Percentiles rank a stretch among this genome's conserved stretches.
These are phyloP conservation scores for Ceratothoa steindachneri DNA, from an alignment of 2,888 invertebrate species.

Conservation along the genomic window DNA sequence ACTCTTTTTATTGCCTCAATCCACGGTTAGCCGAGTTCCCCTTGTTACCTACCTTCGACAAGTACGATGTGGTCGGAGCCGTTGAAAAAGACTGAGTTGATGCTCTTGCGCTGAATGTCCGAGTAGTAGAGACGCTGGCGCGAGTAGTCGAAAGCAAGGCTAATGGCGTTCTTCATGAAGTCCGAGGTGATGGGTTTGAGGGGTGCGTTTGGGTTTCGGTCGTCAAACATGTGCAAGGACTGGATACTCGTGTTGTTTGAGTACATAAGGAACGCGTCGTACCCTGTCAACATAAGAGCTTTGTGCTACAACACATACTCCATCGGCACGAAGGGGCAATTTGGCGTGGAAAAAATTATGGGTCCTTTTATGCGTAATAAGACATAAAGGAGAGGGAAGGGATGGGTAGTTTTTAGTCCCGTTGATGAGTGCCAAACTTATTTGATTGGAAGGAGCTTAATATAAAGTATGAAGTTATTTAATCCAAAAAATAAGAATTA, in stretches of 20 bases:
- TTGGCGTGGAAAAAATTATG: too few relatives aligned
- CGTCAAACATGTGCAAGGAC: conserved; percentile 70
- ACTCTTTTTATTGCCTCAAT: too few relatives aligned
- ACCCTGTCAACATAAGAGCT: conserved; percentile 58
- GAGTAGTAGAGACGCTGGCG: conserved; percentile 73
- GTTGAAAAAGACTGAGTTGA: conserved; percentile 76
- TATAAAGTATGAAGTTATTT: too few relatives aligned
- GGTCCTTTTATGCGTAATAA: too few relatives aligned
- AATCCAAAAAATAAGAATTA: too few relatives aligned
- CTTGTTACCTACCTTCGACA: conserved; percentile 66
- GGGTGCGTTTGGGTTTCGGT: conserved; percentile 71
- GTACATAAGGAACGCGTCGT: conserved; percentile 76
- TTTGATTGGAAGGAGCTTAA: too few relatives aligned
- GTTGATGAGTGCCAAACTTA: too few relatives aligned
- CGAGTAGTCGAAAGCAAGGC: conserved; percentile 72
- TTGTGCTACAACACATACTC: too few relatives aligned
- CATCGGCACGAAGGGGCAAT: too few relatives aligned
- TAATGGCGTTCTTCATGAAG: conserved; percentile 80
- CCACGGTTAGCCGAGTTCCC: too few relatives aligned
- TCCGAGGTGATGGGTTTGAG: conserved; percentile 68
- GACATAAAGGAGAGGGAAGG: too few relatives aligned
- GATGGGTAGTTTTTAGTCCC: too few relatives aligned
- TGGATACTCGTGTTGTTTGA: conserved; percentile 76
- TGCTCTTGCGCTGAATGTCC: conserved; percentile 79
- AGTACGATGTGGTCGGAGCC: conserved; percentile 68